phyloP scores from a whole-genome alignment of 2,113 vertebrate species.

The Phoenicopterus ruber region DNA sequence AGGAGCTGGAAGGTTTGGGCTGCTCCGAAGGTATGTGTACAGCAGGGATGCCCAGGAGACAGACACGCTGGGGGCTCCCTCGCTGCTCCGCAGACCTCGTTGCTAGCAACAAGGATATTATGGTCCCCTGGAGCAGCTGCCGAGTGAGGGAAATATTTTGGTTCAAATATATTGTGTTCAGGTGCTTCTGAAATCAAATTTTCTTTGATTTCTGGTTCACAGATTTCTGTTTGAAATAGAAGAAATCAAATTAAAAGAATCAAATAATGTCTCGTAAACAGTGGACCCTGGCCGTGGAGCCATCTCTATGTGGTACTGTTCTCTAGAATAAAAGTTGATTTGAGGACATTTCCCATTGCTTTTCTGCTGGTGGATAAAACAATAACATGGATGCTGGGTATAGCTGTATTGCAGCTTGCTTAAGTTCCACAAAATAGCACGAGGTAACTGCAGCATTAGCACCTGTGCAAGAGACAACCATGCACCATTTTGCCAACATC shows the following conservation, averaged over 20 bases:
- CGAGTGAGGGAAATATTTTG: not conserved
- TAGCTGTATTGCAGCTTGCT: not conserved
- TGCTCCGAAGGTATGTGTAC: not conserved
- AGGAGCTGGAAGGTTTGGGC: not conserved
- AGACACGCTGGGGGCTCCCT: not conserved
- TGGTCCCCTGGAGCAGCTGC: not conserved
- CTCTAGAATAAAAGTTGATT: not conserved
- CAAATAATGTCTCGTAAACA: not conserved
- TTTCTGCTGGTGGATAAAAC: not conserved
- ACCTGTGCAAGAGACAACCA: not conserved
- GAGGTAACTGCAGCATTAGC: not conserved
- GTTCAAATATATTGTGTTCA: not conserved
- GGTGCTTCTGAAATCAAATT: not conserved
- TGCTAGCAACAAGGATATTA: not conserved
- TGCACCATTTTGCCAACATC: not conserved
- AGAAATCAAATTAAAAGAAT: not conserved
- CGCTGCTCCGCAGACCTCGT: accelerated
- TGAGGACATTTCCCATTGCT: not conserved
- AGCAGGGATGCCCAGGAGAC: not conserved
- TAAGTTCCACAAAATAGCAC: not conserved
- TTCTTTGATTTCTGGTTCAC: not conserved
- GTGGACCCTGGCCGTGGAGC: not conserved
- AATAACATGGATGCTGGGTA: not conserved
- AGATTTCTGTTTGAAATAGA: not conserved
- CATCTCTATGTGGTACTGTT: not conserved